A percentile compares a stretch with the other conserved stretches of the same genome.
phyloP scores from a whole-genome alignment of 2,797 vertebrate species.

The Paratrypauchen microcephalus region DNA sequence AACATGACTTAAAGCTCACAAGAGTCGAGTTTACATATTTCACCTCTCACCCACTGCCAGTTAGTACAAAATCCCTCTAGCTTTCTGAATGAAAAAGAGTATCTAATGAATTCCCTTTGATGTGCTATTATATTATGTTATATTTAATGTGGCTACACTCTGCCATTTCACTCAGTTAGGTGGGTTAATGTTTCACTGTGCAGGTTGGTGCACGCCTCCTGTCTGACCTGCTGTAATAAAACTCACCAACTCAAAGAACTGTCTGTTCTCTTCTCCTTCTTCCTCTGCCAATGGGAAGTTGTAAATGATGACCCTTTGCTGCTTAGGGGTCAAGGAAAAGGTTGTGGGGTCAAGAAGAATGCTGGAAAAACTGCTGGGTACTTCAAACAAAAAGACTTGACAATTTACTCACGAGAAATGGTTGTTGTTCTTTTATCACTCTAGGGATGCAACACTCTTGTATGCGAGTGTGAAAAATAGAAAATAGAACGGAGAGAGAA shows the following conservation, averaged over 20 bases:
- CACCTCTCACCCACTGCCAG: too few relatives aligned
- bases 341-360: conserved; percentile 65
- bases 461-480: conserved; percentile 49
- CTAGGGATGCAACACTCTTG: conserved; percentile 47
- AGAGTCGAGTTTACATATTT: too few relatives aligned
- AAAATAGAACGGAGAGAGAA: conserved; percentile 39
- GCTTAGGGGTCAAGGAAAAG: conserved; percentile 45
- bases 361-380: conserved; percentile 30
- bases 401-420: conserved; percentile 49
- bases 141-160: conserved; percentile 35
- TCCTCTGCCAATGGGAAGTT: conserved; percentile 49
- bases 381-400: conserved; percentile 23
- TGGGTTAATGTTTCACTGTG: conserved; percentile 40
- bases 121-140: too few relatives aligned
- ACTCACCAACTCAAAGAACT: conserved; percentile 35
- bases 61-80: too few relatives aligned
- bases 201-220: conserved; percentile 56
- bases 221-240: conserved; percentile 48
- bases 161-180: conserved; percentile 43
- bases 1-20: too few relatives aligned
- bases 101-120: too few relatives aligned
- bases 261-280: conserved; percentile 14
- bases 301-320: conserved; percentile 59
- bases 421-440: conserved; percentile 51
- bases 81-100: too few relatives aligned